Evolutionary conservation across 1,140 invertebrate species (phyloP).

Genomic region (Caenorhabditis latens): DNA sequence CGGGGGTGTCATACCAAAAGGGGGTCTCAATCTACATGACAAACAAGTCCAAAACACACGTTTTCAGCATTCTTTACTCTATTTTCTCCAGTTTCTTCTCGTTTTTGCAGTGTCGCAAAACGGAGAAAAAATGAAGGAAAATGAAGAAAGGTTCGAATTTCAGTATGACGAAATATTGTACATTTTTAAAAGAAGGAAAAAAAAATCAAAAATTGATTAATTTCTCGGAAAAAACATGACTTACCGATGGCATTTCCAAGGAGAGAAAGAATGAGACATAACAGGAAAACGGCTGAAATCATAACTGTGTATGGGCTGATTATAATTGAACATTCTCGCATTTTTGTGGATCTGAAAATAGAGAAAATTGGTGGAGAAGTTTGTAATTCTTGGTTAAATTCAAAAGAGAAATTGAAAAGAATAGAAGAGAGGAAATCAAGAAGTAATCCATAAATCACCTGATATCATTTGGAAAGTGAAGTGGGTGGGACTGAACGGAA

Average conservation of each 20-base stretch:
- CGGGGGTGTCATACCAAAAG: slow-evolving; percentile 1
- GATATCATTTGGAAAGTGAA: background rate
- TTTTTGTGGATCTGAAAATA: slow-evolving; percentile 43
- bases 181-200: background rate
- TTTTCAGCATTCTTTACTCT: slow-evolving; percentile 1
- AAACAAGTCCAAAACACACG: slow-evolving; percentile 23
- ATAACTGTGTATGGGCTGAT: slow-evolving; percentile 44
- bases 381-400: background rate
- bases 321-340: slow-evolving; percentile 47
- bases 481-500: slow-evolving; percentile 35
- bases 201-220: background rate
- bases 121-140: background rate
- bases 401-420: background rate
- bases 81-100: background rate
- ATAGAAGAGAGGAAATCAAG: background rate
- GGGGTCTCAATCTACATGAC: background rate
- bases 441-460: background rate
- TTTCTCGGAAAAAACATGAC: background rate
- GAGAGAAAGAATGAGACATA: slow-evolving; percentile 42
- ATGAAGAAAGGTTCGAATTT: slow-evolving; percentile 33
- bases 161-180: background rate
- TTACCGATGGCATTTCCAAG: slow-evolving; percentile 47
- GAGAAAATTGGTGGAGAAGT: background rate
- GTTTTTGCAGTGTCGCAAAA: background rate
- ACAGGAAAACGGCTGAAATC: slow-evolving; percentile 4